Evolutionary conservation across 2,888 invertebrate species (phyloP).

Genomic region (Cremastinae sp.): DNA sequence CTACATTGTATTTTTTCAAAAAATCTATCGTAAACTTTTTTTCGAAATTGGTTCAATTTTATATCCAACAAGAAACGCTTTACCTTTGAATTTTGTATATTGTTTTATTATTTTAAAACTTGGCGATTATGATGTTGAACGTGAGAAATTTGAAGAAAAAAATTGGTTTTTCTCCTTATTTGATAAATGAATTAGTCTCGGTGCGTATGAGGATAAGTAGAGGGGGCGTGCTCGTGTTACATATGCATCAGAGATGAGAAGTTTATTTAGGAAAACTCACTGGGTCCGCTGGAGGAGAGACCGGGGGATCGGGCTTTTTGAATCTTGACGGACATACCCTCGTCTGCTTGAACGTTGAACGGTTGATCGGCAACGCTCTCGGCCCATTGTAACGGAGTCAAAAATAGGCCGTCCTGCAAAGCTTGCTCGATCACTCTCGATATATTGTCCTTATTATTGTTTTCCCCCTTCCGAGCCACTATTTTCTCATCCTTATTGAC

Average conservation of each 20-base stretch:
- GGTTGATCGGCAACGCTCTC: constrained; percentile 1
- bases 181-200: no score
- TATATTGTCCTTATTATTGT: constrained; percentile 21
- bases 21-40: no score
- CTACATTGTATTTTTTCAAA: no score
- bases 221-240: neutral
- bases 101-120: no score
- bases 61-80: no score
- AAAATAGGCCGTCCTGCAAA: constrained; percentile 20
- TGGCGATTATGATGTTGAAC: no score
- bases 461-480: neutral
- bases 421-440: constrained; percentile 31
- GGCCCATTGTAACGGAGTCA: constrained; percentile 38
- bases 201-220: no score
- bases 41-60: no score
- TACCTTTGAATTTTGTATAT: no score
- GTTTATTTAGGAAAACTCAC: constrained; percentile 21
- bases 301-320: constrained; percentile 24
- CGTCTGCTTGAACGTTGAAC: constrained; percentile 4
- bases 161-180: no score
- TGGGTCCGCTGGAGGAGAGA: neutral
- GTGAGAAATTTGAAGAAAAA: no score
- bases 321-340: constrained; percentile 16
- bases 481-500: constrained; percentile 1
- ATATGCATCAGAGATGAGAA: neutral